These are phyloP conservation scores for Pseudococcus longispinus DNA, from an alignment of 2,888 invertebrate genomes.

Conservation along the genomic window DNA sequence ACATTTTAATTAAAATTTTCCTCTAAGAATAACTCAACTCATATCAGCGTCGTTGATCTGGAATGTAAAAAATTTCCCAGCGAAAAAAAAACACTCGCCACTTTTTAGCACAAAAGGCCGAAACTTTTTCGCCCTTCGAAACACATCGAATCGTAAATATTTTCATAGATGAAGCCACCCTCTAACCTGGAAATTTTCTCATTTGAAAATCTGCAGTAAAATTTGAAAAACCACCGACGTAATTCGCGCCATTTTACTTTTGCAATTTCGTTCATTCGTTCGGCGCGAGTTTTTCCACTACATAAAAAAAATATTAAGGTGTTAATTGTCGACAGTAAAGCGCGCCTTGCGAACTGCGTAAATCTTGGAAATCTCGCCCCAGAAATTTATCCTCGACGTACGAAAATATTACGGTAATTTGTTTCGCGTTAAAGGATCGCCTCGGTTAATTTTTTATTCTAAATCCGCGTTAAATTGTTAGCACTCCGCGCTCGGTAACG, in stretches of 20 bases:
- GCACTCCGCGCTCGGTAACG: background rate
- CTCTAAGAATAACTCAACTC: constrained; percentile 6
- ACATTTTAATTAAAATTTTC: constrained; percentile 16
- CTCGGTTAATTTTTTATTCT: constrained; percentile 36
- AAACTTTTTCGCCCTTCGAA: background rate
- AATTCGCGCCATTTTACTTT: background rate
- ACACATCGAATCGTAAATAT: background rate
- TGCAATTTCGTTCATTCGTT: background rate
- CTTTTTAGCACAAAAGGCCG: background rate
- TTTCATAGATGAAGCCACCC: background rate
- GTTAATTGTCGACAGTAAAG: background rate
- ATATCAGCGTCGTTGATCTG: background rate
- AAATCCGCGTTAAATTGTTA: constrained; percentile 35
- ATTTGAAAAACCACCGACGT: background rate
- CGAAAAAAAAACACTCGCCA: background rate
- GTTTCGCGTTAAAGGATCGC: constrained; percentile 39
- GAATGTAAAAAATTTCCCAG: background rate
- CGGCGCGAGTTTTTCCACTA: background rate
- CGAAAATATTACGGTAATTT: constrained; percentile 41
- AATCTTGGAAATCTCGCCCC: background rate
- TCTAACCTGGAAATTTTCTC: background rate
- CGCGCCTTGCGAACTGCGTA: background rate
- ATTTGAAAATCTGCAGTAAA: background rate
- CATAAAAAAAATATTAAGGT: background rate
- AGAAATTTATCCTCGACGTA: background rate